Percentiles rank a stretch among this genome's conserved stretches.
Conservation (phyloP, 2,113 vertebrate genomes). For the Poeciliopsis retropinna region DNA sequence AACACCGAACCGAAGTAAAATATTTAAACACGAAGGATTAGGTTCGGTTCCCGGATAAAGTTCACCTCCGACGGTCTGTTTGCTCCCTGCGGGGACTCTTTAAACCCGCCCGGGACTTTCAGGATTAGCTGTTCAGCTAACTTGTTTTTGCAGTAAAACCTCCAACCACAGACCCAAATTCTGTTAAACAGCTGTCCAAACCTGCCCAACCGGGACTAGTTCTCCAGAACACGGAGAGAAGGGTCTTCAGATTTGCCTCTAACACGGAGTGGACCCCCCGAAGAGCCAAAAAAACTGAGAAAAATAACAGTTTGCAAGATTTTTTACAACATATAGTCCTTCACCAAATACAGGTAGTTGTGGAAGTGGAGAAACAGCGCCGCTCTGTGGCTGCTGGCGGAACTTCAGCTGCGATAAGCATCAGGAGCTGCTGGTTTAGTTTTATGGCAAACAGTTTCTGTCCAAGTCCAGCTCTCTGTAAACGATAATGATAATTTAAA, state of each 20-base stretch:
- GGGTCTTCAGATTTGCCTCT: neutral
- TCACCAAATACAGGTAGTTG: constrained; percentile 66
- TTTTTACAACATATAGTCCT: constrained; percentile 77
- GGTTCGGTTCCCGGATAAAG: neutral
- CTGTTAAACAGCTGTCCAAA: constrained; percentile 31
- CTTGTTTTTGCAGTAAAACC: constrained; percentile 52
- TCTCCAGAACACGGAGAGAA: neutral
- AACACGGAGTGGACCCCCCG: neutral
- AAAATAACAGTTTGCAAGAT: constrained; percentile 60
- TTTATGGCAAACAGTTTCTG: too few relatives aligned
- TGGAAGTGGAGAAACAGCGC: constrained; percentile 63
- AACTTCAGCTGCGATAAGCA: constrained; percentile 36
- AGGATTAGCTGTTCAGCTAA: constrained; percentile 68
- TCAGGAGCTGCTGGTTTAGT: too few relatives aligned
- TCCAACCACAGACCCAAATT: constrained; percentile 46
- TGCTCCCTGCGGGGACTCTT: constrained; percentile 10
- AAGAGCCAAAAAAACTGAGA: neutral
- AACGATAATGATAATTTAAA: neutral
- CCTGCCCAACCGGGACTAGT: neutral
- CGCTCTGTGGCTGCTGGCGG: constrained; percentile 24
- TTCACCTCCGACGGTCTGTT: neutral
- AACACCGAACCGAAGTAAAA: constrained; percentile 32
- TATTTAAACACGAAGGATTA: neutral
- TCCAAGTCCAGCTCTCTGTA: too few relatives aligned
- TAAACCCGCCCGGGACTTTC: constrained; percentile 52